Base-by-base conservation (phyloP, 2,888 invertebrate genomes). In the Trichopoda pennipes region DNA sequence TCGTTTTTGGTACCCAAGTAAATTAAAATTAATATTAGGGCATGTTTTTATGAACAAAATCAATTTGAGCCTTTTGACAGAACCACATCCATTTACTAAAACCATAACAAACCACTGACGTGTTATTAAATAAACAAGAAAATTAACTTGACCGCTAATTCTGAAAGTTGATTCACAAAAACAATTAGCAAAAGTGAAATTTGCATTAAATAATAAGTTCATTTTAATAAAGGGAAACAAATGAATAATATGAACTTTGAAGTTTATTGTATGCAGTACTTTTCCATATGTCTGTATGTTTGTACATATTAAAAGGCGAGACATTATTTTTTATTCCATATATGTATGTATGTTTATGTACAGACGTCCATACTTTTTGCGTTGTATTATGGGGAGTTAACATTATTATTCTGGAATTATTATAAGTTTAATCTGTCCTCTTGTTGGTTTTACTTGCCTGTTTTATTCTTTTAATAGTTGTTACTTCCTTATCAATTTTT, bases 381-480 rank as follows among this genome's bases (percentile, higher is more conserved):
- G 38, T 38, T 38, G 38, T 38, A 8, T 9, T 8, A 2, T 53
- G 19, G 70, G 70, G 70, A 72, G 70, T 72, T 60, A 60, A n/a
- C 70, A 38, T 14, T 56, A 8, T 19, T 70, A 58, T 19, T 4
- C 32, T 14, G 47, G 10, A 63, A 47, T 6, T 28, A 8, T 28
- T 28, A 28, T 2, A 28, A 63, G n/a, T 55, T 16, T 28, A 51
- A 51, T 16, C 28, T 28, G 28, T 44, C 1, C 38, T 38, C 38
- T 12, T 12, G 1, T 38, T 12, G 12, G 10, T 19, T 21, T 14
- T 23, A 61, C 47, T 49, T 49, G 47, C 47, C 47, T 17, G 8
- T 21, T 35, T 9, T 49, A 1, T 64, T 23, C n/a, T 1, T 47
- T 73, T 19, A 4, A 4, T 1, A 14, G n/a, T 9, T 56, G 28